These are phyloP conservation scores for Tretioscincus oriximinensis DNA, from an alignment of 2,113 vertebrate genomes.

Conservation along the genomic window DNA sequence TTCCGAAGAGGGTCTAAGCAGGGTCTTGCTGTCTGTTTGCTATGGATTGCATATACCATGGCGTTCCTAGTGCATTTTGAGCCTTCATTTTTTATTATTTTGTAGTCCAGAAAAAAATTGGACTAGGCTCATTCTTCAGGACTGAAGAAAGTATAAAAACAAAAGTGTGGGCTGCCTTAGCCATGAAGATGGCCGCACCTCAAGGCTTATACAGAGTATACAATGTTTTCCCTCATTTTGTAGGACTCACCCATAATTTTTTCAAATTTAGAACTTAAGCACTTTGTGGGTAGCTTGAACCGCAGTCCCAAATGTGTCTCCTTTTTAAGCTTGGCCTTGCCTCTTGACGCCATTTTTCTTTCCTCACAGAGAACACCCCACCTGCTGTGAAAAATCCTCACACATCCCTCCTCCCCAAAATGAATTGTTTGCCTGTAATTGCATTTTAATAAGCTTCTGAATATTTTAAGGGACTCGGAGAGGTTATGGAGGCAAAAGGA, in stretches of 20 bases:
- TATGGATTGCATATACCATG: too few relatives aligned
- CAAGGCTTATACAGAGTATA: not conserved
- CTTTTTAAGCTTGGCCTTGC: not conserved
- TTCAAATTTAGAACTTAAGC: not conserved
- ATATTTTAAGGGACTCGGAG: not conserved
- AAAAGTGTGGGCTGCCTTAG: too few relatives aligned
- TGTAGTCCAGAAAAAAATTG: too few relatives aligned
- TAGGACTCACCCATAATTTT: not conserved
- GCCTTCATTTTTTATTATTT: too few relatives aligned
- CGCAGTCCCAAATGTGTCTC: too few relatives aligned
- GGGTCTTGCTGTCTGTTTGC: too few relatives aligned
- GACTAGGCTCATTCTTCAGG: too few relatives aligned
- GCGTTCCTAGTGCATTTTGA: too few relatives aligned
- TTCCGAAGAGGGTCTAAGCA: too few relatives aligned
- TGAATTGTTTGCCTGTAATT: conserved; percentile 15
- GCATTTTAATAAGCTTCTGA: conserved; percentile 16
- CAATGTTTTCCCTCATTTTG: not conserved
- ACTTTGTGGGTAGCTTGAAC: not conserved
- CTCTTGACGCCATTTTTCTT: too few relatives aligned
- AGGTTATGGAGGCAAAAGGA: not conserved
- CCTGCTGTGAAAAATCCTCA: not conserved
- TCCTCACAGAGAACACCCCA: not conserved
- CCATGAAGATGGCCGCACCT: not conserved
- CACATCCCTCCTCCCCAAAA: not conserved
- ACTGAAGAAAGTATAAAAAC: too few relatives aligned